Conservation (phyloP, 2,113 vertebrate species). For the Condylura cristata region DNA sequence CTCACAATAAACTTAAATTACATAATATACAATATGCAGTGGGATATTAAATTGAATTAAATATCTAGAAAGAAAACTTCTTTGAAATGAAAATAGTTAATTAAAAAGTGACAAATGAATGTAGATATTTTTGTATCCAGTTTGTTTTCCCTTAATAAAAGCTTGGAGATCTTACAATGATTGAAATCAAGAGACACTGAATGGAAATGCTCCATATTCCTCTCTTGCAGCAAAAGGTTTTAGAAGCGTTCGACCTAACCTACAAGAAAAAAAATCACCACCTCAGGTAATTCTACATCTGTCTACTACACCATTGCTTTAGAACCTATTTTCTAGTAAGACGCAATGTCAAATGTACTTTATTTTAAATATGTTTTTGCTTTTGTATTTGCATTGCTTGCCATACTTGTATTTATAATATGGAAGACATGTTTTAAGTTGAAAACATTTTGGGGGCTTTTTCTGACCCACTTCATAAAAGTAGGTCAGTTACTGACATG, state of each 20-base stretch:
- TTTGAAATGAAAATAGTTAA: constrained; percentile 56
- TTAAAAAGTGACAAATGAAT: constrained; percentile 54
- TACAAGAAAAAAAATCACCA: constrained; percentile 95
- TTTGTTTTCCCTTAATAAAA: constrained; percentile 87
- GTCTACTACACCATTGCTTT: neutral
- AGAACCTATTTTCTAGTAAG: neutral
- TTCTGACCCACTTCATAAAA: constrained; percentile 38
- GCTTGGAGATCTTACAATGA: constrained; percentile 94
- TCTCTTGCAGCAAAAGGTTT: constrained; percentile 98
- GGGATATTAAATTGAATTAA: constrained; percentile 1
- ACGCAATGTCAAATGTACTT: neutral
- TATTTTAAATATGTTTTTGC: neutral
- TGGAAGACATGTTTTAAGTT: neutral
- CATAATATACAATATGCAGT: neutral
- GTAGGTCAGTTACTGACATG: constrained; percentile 47
- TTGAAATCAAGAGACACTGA: constrained; percentile 90
- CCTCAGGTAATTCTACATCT: constrained; percentile 88
- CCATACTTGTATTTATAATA: neutral
- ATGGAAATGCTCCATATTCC: constrained; percentile 92
- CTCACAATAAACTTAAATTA: constrained; percentile 4
- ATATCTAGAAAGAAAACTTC: neutral
- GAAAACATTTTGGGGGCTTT: neutral
- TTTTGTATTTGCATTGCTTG: neutral
- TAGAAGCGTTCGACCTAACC: constrained; percentile 95
- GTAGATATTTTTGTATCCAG: constrained; percentile 72